Percentiles rank a stretch among this genome's conserved stretches.
Evolutionary conservation across 2,888 invertebrate species (phyloP).

Genomic region (Epinotia demarniana): DNA sequence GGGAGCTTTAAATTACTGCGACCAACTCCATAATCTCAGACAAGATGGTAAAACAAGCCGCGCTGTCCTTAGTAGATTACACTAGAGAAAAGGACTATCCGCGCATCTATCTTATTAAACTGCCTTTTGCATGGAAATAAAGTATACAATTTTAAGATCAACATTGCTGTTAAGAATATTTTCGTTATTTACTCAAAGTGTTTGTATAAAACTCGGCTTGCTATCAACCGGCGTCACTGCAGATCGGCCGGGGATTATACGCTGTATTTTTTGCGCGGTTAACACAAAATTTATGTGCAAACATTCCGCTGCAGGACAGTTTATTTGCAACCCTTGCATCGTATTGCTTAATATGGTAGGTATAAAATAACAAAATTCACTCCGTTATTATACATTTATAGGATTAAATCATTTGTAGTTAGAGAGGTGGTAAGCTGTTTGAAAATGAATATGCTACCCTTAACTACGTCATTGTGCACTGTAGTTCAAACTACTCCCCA

Average conservation of each 20-base stretch:
- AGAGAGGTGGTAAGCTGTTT: neutral
- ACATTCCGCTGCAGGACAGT: constrained; percentile 11
- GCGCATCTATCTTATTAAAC: constrained; percentile 74
- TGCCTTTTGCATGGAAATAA: constrained; percentile 75
- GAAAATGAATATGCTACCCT: no score
- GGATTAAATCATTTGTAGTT: neutral
- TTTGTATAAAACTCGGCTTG: neutral
- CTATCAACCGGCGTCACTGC: constrained; percentile 8
- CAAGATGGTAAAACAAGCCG: constrained; percentile 55
- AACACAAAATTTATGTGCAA: constrained; percentile 9
- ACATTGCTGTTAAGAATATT: constrained; percentile 74
- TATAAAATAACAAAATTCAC: neutral
- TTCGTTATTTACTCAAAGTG: constrained; percentile 81
- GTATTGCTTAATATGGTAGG: constrained; percentile 7
- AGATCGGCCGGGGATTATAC: constrained; percentile 4
- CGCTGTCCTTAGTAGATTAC: constrained; percentile 49
- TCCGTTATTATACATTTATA: neutral
- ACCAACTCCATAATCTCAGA: constrained; percentile 51
- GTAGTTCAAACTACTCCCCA: no score
- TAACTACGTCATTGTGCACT: no score
- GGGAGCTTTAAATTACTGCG: constrained; percentile 70
- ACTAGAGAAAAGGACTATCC: constrained; percentile 60
- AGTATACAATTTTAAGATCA: constrained; percentile 78
- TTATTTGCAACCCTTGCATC: constrained; percentile 13
- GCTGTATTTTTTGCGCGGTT: constrained; percentile 12